A percentile compares a stretch with the other conserved stretches of the same genome.
Conservation (phyloP, 2,888 invertebrate genomes). For the Fragum whitleyi region DNA sequence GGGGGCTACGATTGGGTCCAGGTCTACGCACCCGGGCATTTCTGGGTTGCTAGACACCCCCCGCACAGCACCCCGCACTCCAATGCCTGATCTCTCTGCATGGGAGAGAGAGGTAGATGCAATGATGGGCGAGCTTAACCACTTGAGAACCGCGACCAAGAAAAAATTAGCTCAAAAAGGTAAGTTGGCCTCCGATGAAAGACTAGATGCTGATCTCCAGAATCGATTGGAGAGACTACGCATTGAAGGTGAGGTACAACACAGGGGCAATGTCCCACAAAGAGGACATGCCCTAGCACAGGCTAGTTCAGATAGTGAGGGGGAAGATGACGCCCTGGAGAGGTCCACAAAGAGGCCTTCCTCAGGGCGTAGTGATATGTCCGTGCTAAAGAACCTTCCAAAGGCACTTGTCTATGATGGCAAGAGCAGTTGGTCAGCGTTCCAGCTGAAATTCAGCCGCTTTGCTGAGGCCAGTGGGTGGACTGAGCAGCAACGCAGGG, state of each 20-base stretch:
- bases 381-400: background rate
- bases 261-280: background rate
- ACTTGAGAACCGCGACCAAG: background rate
- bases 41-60: conserved; percentile 12
- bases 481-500: background rate
- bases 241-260: too few relatives aligned
- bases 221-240: background rate
- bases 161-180: background rate
- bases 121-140: background rate
- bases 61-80: background rate
- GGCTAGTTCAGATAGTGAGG: background rate
- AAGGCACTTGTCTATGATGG: background rate
- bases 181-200: background rate
- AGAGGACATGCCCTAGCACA: background rate
- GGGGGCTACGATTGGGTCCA: background rate
- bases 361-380: background rate
- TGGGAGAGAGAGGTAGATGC: background rate
- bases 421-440: background rate
- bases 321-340: background rate
- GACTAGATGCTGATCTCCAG: background rate
- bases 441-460: background rate
- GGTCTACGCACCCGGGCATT: conserved; percentile 4
- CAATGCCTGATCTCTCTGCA: background rate
- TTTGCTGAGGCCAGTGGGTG: background rate
- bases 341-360: background rate